Evolutionary conservation across 2,113 vertebrate species (phyloP), one percentile per base, ranked within the genome.

Genomic region (Chlorodrepanis virens): DNA sequence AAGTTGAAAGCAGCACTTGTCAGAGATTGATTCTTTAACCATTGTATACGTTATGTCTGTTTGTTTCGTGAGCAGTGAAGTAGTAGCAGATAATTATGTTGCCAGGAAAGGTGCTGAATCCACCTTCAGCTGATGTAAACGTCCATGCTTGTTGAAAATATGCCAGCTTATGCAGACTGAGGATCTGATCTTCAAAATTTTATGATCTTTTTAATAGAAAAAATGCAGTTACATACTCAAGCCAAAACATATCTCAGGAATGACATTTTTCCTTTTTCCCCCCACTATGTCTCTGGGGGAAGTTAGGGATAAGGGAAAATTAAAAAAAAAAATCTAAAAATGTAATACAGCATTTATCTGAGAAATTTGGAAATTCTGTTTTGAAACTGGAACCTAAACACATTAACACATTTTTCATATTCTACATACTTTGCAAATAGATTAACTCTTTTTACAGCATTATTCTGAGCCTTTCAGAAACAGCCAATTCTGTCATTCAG

Each of bases 221-320:
- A 69, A 69, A 45, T 61, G 11, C 4, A 81, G 18, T 57, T 40
- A n/a, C 6, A n/a, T 47, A 52, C 15, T 35, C 33, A 67, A 79
- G 69, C 4, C 81, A 63, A 76, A 69, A 0, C 1, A 13, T 2
- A 21, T n/a, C 9, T 71, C 18, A 37, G 15, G n/a, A 84, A 72
- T 19, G 11, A 0, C 2, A 10, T 17, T 29, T 52, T 56, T 5
- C 10, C 28, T 21, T 17, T 29, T 52, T 56, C 4, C 10, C 28
- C 24, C 23, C 4, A 14, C 4, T 37, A 0, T 33, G 21, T 6
- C 63, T 80, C 20, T 25, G 3, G 14, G 1, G 3, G 2, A 4
- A 83, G 6, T 16, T 35, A 52, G 3, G 4, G 2, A 69, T 17
- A 86, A 59, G 5, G 10, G 2, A 7, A 63, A 83, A 45, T 39